Evolutionary conservation across 2,888 invertebrate genomes (phyloP).

Genomic region (Silvanus unidentatus): DNA sequence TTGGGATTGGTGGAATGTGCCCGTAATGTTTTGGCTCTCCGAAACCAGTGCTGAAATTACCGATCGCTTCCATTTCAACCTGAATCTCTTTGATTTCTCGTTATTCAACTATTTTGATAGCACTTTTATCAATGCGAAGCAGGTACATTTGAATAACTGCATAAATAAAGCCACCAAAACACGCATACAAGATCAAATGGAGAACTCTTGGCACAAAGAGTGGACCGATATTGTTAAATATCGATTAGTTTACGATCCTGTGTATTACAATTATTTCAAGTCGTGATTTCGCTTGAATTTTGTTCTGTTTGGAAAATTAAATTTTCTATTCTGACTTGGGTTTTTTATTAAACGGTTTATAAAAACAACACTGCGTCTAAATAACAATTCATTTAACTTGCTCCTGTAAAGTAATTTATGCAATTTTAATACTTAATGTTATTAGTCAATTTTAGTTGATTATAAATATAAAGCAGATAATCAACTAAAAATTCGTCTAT

Average conservation of each 20-base stretch:
- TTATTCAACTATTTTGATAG: slow-evolving; percentile 25
- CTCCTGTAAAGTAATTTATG: too few species aligned
- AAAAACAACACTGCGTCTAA: too few species aligned
- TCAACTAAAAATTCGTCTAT: too few species aligned
- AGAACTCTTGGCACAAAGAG: slow-evolving; percentile 44
- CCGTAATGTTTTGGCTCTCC: slow-evolving; percentile 43
- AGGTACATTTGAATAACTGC: slow-evolving; percentile 38
- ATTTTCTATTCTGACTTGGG: too few species aligned
- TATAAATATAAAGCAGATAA: too few species aligned
- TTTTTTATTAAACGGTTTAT: too few species aligned
- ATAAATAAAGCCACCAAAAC: slow-evolving; percentile 42
- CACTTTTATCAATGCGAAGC: slow-evolving; percentile 30
- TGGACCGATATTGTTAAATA: slow-evolving; percentile 39
- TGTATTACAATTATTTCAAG: slow-evolving; percentile 17
- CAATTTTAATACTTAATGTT: too few species aligned
- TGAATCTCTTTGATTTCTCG: background rate
- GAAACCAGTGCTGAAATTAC: slow-evolving; percentile 13
- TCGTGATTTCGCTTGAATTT: slow-evolving; percentile 16
- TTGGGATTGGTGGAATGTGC: slow-evolving; percentile 47
- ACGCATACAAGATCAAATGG: slow-evolving; percentile 43
- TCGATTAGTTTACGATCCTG: slow-evolving; percentile 15
- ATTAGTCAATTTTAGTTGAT: too few species aligned
- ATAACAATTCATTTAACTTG: too few species aligned
- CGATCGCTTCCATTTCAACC: slow-evolving; percentile 6
- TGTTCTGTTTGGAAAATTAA: too few species aligned